Evolutionary conservation across 2,888 invertebrate species (phyloP).

Genomic region (Glyphotaelius pellucidus): DNA sequence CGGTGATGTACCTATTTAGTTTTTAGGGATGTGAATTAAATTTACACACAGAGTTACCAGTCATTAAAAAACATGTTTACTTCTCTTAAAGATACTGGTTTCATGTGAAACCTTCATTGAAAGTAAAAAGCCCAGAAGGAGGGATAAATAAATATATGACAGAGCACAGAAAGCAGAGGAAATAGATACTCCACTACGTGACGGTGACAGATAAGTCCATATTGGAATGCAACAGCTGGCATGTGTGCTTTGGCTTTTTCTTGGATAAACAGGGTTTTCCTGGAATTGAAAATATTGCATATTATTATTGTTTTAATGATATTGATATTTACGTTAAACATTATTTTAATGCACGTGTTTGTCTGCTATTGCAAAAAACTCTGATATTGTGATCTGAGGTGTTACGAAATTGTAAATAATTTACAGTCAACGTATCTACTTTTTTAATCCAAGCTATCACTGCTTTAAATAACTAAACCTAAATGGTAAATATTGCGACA

Average conservation of each 20-base stretch:
- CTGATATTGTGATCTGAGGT: not conserved
- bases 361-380: not conserved
- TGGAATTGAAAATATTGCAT: not conserved
- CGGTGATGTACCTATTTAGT: no score
- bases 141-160: not conserved
- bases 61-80: no score
- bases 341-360: not conserved
- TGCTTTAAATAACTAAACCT: no score
- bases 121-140: not conserved
- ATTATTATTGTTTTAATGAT: not conserved
- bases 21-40: no score
- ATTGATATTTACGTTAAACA: not conserved
- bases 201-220: slow-evolving; percentile 23
- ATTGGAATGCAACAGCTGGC: slow-evolving; percentile 35
- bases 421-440: no score
- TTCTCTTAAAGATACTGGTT: no score
- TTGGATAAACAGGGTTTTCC: not conserved
- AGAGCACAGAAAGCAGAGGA: not conserved
- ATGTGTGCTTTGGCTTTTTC: not conserved
- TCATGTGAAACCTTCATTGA: no score
- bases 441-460: no score
- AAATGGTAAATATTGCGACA: no score
- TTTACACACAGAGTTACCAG: no score
- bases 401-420: no score
- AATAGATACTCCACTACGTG: not conserved